phyloP scores from a whole-genome alignment of 2,888 invertebrate genomes.

The Bimastos eiseni region DNA sequence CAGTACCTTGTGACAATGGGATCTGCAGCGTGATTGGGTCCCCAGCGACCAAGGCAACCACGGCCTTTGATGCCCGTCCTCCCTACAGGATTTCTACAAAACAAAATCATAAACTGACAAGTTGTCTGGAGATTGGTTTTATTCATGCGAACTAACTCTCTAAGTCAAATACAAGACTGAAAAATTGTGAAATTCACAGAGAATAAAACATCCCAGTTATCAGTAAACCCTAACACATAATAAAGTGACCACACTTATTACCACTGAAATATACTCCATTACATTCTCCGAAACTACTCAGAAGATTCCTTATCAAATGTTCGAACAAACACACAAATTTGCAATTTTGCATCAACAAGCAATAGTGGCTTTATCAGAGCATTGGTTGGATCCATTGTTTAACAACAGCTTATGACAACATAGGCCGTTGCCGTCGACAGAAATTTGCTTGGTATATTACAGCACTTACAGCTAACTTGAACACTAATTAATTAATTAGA shows the following conservation, averaged over 20 bases:
- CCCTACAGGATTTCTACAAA: slow-evolving; percentile 76
- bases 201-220: neutral
- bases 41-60: slow-evolving; percentile 86
- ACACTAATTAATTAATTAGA: too few species aligned
- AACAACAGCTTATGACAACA: too few species aligned
- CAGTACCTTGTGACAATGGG: slow-evolving; percentile 78
- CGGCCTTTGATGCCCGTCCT: slow-evolving; percentile 86
- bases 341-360: neutral
- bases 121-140: neutral
- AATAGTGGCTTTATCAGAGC: too few species aligned
- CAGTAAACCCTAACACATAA: neutral
- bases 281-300: neutral
- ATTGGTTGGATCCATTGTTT: too few species aligned
- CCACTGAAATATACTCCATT: neutral
- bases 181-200: neutral
- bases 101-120: neutral
- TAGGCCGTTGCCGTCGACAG: too few species aligned
- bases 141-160: neutral
- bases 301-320: neutral
- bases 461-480: too few species aligned
- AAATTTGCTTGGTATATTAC: too few species aligned
- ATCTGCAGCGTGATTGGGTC: slow-evolving; percentile 97
- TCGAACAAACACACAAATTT: neutral
- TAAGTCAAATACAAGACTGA: neutral
- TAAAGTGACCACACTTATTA: neutral